Conservation (phyloP, 92 coral and sea anemone genomes). For the Phenganax marumi region DNA sequence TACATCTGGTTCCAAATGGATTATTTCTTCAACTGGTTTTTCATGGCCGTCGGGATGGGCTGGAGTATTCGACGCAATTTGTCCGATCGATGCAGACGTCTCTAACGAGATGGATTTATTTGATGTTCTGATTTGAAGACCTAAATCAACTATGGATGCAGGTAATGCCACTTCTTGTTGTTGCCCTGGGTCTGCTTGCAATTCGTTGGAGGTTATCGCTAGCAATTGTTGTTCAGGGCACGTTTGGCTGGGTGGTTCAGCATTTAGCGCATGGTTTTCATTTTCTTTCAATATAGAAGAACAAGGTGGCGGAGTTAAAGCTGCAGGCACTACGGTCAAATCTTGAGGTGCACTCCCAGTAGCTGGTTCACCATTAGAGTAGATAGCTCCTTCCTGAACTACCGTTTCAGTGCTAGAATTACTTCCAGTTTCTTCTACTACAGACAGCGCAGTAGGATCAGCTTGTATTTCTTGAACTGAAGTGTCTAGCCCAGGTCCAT, state of each 20-base stretch:
- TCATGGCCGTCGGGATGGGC: background rate
- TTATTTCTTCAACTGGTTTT: background rate
- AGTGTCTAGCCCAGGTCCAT: background rate
- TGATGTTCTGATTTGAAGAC: background rate
- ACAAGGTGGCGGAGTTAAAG: background rate
- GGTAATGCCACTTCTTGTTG: too few species aligned
- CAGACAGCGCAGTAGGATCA: background rate
- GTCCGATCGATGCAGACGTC: background rate
- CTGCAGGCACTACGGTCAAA: background rate
- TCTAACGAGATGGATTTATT: background rate
- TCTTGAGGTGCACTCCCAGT: too few species aligned
- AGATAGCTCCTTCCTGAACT: background rate
- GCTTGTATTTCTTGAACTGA: background rate
- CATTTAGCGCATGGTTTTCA: background rate
- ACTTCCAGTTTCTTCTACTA: background rate
- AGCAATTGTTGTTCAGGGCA: background rate
- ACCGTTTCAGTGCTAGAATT: background rate
- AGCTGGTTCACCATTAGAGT: background rate
- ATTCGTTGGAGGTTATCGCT: background rate
- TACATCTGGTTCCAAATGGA: conserved; percentile 16
- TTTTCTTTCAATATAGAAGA: background rate
- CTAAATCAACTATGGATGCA: background rate
- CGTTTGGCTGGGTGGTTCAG: background rate
- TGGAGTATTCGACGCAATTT: background rate
- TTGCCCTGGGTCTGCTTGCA: background rate